Evolutionary conservation across 2,888 invertebrate genomes (phyloP).

Genomic region (Odontocerum albicorne): DNA sequence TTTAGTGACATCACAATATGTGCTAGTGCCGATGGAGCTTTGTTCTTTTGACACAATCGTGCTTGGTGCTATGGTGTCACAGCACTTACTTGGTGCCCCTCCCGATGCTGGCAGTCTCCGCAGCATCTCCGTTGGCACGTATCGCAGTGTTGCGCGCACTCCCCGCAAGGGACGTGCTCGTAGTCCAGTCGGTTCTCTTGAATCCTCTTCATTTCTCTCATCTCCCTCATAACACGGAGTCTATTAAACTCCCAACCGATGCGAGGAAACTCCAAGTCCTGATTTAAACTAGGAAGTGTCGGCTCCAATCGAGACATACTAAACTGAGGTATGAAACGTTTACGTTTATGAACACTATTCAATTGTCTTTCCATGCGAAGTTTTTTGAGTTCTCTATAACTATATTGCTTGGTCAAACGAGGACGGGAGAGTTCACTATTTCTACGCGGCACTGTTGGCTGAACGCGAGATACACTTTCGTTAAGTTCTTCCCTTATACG

Average conservation of each 20-base stretch:
- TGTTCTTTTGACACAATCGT: background rate
- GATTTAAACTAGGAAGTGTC: background rate
- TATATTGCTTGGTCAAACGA: slow-evolving; percentile 6
- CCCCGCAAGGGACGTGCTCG: slow-evolving; percentile 25
- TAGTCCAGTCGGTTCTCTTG: slow-evolving; percentile 5
- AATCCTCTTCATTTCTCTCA: background rate
- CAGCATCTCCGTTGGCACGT: slow-evolving; percentile 29
- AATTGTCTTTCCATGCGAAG: slow-evolving; percentile 4
- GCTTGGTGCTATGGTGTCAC: slow-evolving; percentile 4
- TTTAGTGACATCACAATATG: too few species aligned
- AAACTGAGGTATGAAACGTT: background rate
- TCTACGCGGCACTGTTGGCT: background rate
- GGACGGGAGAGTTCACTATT: background rate
- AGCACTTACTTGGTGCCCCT: slow-evolving; percentile 30
- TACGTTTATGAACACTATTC: background rate
- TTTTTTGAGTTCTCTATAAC: slow-evolving; percentile 9
- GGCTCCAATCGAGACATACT: slow-evolving; percentile 7
- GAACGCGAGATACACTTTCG: background rate
- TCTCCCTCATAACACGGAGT: slow-evolving; percentile 19
- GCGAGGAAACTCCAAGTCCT: slow-evolving; percentile 15
- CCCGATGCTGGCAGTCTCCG: slow-evolving; percentile 33
- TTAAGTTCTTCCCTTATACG: background rate
- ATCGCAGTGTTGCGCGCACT: slow-evolving; percentile 26
- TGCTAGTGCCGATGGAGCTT: too few species aligned
- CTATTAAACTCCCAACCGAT: slow-evolving; percentile 20